Percentiles rank a stretch among this genome's conserved stretches.
Evolutionary conservation across 2,888 invertebrate genomes (phyloP).

Genomic region (Sinohyriopsis cumingii): DNA sequence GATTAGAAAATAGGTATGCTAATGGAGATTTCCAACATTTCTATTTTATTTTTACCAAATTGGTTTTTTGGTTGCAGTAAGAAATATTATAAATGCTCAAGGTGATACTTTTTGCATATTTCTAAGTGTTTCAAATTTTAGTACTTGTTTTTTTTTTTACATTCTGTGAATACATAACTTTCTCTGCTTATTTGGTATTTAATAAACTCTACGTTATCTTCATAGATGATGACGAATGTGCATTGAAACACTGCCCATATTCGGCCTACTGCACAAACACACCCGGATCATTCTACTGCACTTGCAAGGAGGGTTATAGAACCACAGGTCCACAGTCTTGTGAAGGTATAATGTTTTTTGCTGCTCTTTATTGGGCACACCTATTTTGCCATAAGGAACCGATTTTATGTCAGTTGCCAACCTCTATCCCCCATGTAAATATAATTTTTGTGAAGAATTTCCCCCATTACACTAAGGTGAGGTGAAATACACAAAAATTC

Average conservation of each 20-base stretch:
- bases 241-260: slow-evolving; percentile 39
- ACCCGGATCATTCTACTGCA: slow-evolving; percentile 58
- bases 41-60: no score
- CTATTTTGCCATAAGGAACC: background rate
- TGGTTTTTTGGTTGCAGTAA: no score
- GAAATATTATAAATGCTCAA: no score
- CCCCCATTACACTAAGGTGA: no score
- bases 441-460: no score
- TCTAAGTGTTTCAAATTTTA: background rate
- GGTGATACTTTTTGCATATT: no score
- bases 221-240: slow-evolving; percentile 59
- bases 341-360: slow-evolving; percentile 34
- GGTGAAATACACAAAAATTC: no score
- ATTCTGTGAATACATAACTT: background rate
- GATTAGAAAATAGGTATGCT: no score
- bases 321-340: slow-evolving; percentile 43
- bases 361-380: background rate
- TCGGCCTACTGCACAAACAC: slow-evolving; percentile 57
- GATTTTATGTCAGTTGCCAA: background rate
- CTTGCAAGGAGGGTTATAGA: slow-evolving; percentile 56
- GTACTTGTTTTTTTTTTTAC: background rate
- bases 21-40: no score
- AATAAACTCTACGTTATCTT: background rate
- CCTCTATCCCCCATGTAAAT: background rate
- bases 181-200: background rate